These are phyloP conservation scores for Ibidorhyncha struthersii DNA, from an alignment of 2,113 vertebrate genomes.

Conservation along the genomic window DNA sequence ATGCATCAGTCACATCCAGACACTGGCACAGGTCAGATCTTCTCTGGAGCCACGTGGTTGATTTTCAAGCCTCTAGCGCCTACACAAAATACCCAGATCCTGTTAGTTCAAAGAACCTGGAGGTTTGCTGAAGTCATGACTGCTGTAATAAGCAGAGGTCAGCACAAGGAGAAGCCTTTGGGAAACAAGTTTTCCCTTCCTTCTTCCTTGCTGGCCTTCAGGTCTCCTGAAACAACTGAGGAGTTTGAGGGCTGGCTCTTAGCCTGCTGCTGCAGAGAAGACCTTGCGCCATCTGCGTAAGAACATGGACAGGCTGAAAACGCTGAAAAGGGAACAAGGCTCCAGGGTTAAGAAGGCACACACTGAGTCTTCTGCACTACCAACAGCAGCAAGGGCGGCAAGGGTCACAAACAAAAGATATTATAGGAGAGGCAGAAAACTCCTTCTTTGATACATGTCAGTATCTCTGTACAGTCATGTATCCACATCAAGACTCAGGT, in stretches of 20 bases:
- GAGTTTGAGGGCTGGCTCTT: neutral
- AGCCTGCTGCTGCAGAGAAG: neutral
- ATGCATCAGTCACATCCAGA: fast-evolving
- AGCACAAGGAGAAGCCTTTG: neutral
- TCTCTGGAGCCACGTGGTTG: neutral
- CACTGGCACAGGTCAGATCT: neutral
- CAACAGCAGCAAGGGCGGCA: neutral
- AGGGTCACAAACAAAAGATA: neutral
- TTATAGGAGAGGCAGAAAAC: neutral
- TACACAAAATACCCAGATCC: neutral
- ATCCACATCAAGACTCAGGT: neutral
- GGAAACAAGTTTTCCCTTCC: neutral
- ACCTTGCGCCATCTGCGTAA: neutral
- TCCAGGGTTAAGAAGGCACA: neutral
- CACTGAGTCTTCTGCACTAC: neutral
- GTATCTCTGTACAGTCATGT: neutral
- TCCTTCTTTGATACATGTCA: neutral
- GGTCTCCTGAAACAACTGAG: neutral
- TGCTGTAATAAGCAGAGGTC: neutral
- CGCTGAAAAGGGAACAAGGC: neutral
- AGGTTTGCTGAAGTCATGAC: neutral
- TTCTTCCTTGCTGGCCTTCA: neutral
- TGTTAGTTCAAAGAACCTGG: neutral
- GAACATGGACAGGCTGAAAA: neutral
- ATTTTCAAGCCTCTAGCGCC: neutral